phyloP scores from a whole-genome alignment of 2,797 vertebrate species.

The Eulemur mongoz region DNA sequence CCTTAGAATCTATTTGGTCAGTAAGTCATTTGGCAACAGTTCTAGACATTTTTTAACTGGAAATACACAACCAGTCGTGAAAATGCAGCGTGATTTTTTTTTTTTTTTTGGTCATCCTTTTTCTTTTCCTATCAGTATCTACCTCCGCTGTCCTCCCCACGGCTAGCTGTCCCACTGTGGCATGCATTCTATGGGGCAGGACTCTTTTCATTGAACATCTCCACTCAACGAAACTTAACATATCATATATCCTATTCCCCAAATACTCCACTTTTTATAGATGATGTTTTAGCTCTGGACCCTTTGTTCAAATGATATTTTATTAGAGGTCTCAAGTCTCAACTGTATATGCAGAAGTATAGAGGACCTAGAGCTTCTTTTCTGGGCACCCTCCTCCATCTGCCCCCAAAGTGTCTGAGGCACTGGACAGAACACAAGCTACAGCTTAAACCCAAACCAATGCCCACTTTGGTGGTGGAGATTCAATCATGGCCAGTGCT shows the following conservation, averaged over 20 bases:
- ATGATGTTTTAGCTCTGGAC: background rate
- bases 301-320: background rate
- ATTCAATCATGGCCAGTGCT: accelerated
- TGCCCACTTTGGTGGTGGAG: accelerated
- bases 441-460: background rate
- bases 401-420: background rate
- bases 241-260: background rate
- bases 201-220: background rate
- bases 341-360: background rate
- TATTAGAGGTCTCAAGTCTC: background rate
- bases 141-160: background rate
- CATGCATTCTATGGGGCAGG: background rate
- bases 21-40: background rate
- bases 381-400: background rate
- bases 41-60: background rate
- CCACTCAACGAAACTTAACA: background rate
- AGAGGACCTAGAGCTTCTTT: background rate
- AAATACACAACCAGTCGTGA: background rate
- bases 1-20: conserved; percentile 23
- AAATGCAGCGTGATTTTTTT: background rate
- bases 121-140: background rate
- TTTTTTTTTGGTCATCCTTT: background rate
- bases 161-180: background rate
- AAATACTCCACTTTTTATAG: background rate
- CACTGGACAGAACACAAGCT: background rate